A percentile compares a stretch with the other conserved stretches of the same genome.
Evolutionary conservation across 2,797 vertebrate genomes (phyloP).

Genomic region (Furcifer pardalis): DNA sequence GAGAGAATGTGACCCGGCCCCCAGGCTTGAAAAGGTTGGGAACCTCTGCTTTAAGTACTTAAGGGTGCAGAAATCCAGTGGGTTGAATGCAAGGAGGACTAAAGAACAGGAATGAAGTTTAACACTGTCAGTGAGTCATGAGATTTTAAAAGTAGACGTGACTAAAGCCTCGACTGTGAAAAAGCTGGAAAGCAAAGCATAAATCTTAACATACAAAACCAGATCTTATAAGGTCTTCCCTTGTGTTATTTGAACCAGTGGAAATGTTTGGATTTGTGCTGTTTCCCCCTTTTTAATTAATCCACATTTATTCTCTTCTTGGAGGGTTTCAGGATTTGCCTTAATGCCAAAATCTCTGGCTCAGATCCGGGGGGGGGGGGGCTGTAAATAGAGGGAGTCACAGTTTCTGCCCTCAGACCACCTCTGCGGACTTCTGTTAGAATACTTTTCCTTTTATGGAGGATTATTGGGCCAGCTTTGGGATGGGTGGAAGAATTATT

Average conservation of each 20-base stretch:
- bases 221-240: neutral
- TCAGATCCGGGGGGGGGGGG: neutral
- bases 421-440: neutral
- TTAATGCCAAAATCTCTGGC: neutral
- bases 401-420: neutral
- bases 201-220: neutral
- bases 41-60: no score
- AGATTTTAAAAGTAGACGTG: neutral
- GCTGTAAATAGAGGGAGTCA: fast-evolving
- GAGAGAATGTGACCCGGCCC: no score
- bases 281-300: neutral
- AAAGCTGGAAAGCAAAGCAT: no score
- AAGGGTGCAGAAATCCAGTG: no score
- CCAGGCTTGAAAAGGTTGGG: no score
- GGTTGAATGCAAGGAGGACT: no score
- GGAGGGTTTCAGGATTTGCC: neutral
- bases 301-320: neutral
- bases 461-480: no score
- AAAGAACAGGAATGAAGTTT: neutral
- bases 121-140: neutral
- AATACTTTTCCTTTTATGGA: no score
- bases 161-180: neutral
- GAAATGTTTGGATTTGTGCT: neutral
- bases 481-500: no score
- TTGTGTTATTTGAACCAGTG: neutral